Conservation (phyloP, 2,888 invertebrate genomes). For the Seira ritae region DNA sequence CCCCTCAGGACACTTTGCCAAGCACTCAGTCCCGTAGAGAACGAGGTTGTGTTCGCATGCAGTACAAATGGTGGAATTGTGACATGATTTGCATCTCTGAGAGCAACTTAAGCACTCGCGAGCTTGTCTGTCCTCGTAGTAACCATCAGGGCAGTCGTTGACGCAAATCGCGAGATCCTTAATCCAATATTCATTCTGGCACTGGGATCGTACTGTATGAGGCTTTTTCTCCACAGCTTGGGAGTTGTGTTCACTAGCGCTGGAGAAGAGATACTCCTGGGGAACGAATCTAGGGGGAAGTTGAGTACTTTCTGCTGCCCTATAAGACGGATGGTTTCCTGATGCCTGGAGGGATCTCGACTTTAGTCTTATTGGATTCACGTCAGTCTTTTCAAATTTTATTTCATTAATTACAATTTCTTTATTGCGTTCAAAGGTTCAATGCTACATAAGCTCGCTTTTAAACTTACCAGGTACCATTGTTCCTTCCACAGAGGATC, state of each 20-base stretch:
- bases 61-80: conserved; percentile 88
- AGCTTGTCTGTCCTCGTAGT: conserved; percentile 85
- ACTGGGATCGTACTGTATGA: conserved; percentile 68
- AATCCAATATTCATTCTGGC: conserved; percentile 84
- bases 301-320: conserved; percentile 75
- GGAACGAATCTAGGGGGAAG: conserved; percentile 77
- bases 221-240: conserved; percentile 61
- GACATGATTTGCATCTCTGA: conserved; percentile 90
- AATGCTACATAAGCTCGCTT: too few species aligned
- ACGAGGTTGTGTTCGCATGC: conserved; percentile 93
- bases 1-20: conserved; percentile 87
- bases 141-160: conserved; percentile 92
- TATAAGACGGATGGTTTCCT: conserved; percentile 21
- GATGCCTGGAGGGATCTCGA: conserved; percentile 73
- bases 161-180: conserved; percentile 90
- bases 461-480: conserved; percentile 96
- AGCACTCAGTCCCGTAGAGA: conserved; percentile 86
- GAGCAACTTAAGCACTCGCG: conserved; percentile 90
- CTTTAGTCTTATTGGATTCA: conserved; percentile 87
- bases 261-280: conserved; percentile 75
- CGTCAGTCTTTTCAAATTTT: too few species aligned
- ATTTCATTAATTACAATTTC: too few species aligned
- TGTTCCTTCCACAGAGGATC: conserved; percentile 96
- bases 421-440: too few species aligned
- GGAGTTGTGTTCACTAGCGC: conserved; percentile 75